Evolutionary conservation across 2,797 vertebrate genomes (phyloP).

Genomic region (Gephyroberyx darwinii): DNA sequence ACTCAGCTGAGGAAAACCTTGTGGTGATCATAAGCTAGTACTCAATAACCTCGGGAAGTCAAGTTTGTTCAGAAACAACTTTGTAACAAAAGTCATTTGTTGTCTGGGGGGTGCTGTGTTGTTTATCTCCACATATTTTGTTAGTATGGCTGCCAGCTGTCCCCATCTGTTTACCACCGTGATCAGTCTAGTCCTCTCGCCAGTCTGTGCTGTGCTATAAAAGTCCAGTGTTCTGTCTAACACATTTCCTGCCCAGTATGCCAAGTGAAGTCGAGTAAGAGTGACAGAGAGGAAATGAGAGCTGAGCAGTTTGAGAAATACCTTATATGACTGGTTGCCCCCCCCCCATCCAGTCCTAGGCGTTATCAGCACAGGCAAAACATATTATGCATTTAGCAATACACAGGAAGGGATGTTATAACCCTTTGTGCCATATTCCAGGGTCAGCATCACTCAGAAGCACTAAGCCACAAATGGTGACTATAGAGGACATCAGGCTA

Average conservation of each 20-base stretch:
- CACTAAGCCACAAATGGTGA: no score
- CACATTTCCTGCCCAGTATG: slow-evolving; percentile 62
- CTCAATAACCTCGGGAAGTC: slow-evolving; percentile 30
- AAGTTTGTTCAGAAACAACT: slow-evolving; percentile 43
- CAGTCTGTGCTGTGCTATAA: slow-evolving; percentile 48
- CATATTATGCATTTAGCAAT: background rate
- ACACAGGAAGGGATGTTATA: no score
- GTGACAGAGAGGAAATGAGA: slow-evolving; percentile 67
- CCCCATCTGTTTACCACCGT: slow-evolving; percentile 67
- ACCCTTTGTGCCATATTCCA: no score
- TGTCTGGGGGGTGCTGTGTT: slow-evolving; percentile 19
- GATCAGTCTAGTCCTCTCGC: background rate
- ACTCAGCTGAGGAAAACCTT: slow-evolving; percentile 25
- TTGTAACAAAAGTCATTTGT: slow-evolving; percentile 55
- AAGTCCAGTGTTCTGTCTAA: slow-evolving; percentile 68
- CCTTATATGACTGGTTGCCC: slow-evolving; percentile 32
- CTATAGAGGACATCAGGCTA: no score
- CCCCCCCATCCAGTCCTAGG: slow-evolving; percentile 7
- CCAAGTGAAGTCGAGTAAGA: slow-evolving; percentile 52
- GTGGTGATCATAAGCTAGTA: background rate
- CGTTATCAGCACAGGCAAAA: slow-evolving; percentile 15
- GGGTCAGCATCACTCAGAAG: no score
- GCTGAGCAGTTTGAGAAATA: slow-evolving; percentile 51
- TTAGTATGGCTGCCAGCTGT: slow-evolving; percentile 63
- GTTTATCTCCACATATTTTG: slow-evolving; percentile 63